Percentiles rank a stretch among this genome's conserved stretches.
Conservation (phyloP, 1,140 invertebrate genomes). For the Rhizoglyphus robini region DNA sequence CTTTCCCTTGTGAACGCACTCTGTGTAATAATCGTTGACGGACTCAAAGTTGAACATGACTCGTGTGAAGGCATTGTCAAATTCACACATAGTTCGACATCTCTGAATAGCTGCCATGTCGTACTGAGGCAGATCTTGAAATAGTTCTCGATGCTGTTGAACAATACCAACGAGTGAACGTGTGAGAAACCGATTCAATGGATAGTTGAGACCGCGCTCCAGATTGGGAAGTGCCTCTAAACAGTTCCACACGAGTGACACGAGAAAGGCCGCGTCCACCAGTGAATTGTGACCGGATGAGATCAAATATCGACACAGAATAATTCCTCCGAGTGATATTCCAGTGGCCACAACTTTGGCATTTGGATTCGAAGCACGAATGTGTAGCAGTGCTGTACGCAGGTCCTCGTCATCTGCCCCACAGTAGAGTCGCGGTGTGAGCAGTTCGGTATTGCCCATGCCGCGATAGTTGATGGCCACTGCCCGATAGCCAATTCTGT, state of each 20-base stretch:
- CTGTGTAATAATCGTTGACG: constrained; percentile 61
- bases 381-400: constrained; percentile 54
- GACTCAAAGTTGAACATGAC: constrained; percentile 64
- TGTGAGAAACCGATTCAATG: constrained; percentile 60
- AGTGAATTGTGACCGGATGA: constrained; percentile 43
- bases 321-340: constrained; percentile 62
- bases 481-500: constrained; percentile 45
- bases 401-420: constrained; percentile 67
- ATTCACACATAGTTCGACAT: constrained; percentile 60
- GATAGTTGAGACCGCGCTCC: constrained; percentile 56
- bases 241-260: constrained; percentile 70
- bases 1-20: constrained; percentile 57
- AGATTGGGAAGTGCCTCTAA: constrained; percentile 53
- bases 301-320: constrained; percentile 61
- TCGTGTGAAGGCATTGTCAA: constrained; percentile 64
- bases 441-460: constrained; percentile 26
- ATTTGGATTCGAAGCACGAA: constrained; percentile 45
- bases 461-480: constrained; percentile 25
- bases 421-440: constrained; percentile 68
- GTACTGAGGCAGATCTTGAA: constrained; percentile 26
- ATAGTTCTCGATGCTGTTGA: constrained; percentile 20
- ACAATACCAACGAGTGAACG: constrained; percentile 37
- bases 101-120: constrained; percentile 33
- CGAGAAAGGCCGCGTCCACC: constrained; percentile 54
- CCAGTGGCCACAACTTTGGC: constrained; percentile 57